phyloP scores from a whole-genome alignment of 2,888 invertebrate genomes.

The Ormyrus nitidulus region DNA sequence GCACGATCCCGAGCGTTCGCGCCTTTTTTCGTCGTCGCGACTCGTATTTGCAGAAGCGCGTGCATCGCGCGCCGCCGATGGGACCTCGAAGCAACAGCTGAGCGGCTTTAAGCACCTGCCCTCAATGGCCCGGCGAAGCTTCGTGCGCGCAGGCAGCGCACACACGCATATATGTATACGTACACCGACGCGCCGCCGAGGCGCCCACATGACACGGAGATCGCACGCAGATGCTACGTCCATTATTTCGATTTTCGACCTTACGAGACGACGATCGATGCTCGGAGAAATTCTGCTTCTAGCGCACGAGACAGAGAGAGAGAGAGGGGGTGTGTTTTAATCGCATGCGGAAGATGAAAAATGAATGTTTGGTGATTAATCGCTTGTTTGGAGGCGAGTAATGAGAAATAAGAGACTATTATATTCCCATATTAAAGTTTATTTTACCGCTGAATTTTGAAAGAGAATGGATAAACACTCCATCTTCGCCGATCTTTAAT shows the following conservation, averaged over 20 bases:
- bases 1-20: background rate
- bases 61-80: slow-evolving; percentile 13
- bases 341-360: slow-evolving; percentile 17
- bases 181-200: background rate
- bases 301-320: background rate
- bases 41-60: background rate
- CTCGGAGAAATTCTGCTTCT: no score
- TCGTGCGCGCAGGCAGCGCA: background rate
- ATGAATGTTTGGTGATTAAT: slow-evolving; percentile 21
- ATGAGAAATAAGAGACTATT: background rate
- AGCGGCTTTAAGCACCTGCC: slow-evolving; percentile 71
- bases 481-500: no score
- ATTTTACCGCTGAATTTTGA: no score
- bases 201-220: slow-evolving; percentile 43
- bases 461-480: no score
- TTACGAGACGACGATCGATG: background rate
- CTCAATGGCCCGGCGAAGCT: slow-evolving; percentile 60
- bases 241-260: slow-evolving; percentile 45
- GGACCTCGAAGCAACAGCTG: slow-evolving; percentile 71
- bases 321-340: background rate
- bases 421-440: no score
- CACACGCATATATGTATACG: background rate
- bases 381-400: background rate
- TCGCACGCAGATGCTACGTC: slow-evolving; percentile 48
- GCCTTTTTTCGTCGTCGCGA: background rate